phyloP scores from a whole-genome alignment of 2,888 invertebrate genomes.

The Acleris laterana region DNA sequence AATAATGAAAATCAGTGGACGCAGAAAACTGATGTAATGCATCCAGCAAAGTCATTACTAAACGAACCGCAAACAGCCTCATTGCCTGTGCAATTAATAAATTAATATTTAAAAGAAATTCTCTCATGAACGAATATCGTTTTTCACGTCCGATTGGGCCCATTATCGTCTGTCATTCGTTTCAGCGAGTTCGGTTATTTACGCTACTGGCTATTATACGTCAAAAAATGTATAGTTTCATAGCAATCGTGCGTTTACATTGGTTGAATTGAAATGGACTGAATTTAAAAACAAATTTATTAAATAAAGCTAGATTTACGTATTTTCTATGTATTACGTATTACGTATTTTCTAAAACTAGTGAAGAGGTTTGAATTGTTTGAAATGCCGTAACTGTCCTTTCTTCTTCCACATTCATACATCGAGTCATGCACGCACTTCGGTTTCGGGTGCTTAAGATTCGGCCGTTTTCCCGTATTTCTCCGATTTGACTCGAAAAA shows the following conservation, averaged over 20 bases:
- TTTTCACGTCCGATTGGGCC: constrained; percentile 5
- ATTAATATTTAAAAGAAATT: constrained; percentile 17
- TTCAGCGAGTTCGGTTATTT: constrained; percentile 4
- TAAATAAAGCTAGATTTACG: too few species aligned
- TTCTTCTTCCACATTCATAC: too few species aligned
- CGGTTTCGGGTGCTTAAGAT: too few species aligned
- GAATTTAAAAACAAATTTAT: too few species aligned
- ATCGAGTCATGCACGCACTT: too few species aligned
- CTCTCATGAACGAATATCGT: constrained; percentile 11
- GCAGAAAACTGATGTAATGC: neutral
- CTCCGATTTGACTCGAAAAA: too few species aligned
- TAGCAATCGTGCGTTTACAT: neutral
- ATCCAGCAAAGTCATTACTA: neutral
- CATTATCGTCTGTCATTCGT: constrained; percentile 4
- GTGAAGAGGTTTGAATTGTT: too few species aligned
- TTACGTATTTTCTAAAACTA: too few species aligned
- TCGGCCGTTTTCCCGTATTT: too few species aligned
- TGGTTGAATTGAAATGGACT: neutral
- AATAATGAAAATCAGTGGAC: too few species aligned
- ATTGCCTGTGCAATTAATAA: constrained; percentile 6
- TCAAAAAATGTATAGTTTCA: neutral
- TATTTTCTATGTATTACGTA: too few species aligned
- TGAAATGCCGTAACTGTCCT: too few species aligned
- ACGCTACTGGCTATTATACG: neutral
- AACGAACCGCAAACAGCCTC: neutral